Base-by-base conservation (phyloP, 2,797 vertebrate species). In the Megalops cyprinoides region DNA sequence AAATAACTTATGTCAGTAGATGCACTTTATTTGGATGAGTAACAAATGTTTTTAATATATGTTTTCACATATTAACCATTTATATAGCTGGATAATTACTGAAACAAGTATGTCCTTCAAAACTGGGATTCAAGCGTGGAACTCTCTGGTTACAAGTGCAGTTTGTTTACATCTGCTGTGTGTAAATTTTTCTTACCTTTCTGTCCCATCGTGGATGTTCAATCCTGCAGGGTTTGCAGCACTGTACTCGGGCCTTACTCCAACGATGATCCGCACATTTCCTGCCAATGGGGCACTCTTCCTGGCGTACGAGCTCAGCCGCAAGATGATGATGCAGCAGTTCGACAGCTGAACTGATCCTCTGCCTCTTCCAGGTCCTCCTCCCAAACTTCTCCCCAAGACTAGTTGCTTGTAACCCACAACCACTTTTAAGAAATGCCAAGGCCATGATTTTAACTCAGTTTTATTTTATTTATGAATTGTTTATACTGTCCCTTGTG, bases 201-300 rank as follows among this genome's bases (percentile, higher is more conserved):
- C n/a, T n/a, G n/a, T n/a, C 15, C 62, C 8, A 67, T 42, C n/a
- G 0, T 42, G 5, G 1, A 56, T 20, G 15, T 74, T 76, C 78
- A 49, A 55, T 55, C 82, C 90, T 90, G 76, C 81, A 99, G 97
- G 98, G 80, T 87, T 97, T 39, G 89, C 88, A 69, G 96, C 96
- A 1, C 94, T 99, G 77, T 99, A 99, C 90, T 99, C 98, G 5
- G 97, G 98, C 88, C 94, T 99, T 51, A 97, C 96, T 3, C 98
- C 98, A 79, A 99, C 97, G 10, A 94, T 99, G 95, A 94, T 99
- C 81, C 96, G 98, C 48, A 97, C 97, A 0, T 97, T 99, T 62
- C 95, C 97, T 15, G 97, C 97, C 76, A 99, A 98, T 0, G 98
- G 97, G 23, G 94, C 97, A 0, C 93, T 99, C 51, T 99, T 99